These are phyloP conservation scores for Sturnira hondurensis DNA, from an alignment of 2,113 vertebrate genomes.

Conservation along the genomic window DNA sequence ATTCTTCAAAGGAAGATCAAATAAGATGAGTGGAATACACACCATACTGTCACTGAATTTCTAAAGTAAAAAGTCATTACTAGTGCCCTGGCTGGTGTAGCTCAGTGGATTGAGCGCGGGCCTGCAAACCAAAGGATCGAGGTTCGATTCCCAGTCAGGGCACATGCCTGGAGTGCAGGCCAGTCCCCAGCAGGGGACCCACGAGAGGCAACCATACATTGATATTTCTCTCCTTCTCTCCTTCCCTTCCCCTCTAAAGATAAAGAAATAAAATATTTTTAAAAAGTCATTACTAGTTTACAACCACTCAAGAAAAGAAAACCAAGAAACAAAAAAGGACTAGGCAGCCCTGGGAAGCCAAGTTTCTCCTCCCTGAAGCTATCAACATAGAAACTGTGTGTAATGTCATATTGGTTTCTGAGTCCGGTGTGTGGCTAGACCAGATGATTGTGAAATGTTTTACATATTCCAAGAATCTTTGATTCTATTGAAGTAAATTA, in stretches of 20 bases:
- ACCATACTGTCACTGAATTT: not conserved
- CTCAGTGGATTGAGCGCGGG: too few species aligned
- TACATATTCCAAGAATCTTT: not conserved
- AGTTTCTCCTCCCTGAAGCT: not conserved
- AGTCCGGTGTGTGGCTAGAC: not conserved
- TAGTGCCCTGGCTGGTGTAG: too few species aligned
- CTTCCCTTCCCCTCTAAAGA: too few species aligned
- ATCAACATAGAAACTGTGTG: not conserved
- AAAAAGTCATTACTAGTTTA: not conserved
- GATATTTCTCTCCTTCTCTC: too few species aligned
- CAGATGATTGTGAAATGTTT: not conserved
- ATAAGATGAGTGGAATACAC: not conserved
- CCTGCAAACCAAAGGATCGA: too few species aligned
- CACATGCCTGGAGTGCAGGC: too few species aligned
- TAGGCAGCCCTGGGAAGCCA: not conserved
- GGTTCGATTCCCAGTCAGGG: too few species aligned
- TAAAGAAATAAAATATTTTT: too few species aligned
- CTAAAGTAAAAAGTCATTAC: not conserved
- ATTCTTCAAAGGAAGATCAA: not conserved
- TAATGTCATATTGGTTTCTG: not conserved
- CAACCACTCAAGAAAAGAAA: not conserved
- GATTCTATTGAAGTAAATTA: not conserved
- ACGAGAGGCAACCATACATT: too few species aligned
- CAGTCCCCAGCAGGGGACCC: too few species aligned
- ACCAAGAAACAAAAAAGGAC: not conserved